Conservation (phyloP, 2,888 invertebrate genomes). For the Amorpha juglandis region DNA sequence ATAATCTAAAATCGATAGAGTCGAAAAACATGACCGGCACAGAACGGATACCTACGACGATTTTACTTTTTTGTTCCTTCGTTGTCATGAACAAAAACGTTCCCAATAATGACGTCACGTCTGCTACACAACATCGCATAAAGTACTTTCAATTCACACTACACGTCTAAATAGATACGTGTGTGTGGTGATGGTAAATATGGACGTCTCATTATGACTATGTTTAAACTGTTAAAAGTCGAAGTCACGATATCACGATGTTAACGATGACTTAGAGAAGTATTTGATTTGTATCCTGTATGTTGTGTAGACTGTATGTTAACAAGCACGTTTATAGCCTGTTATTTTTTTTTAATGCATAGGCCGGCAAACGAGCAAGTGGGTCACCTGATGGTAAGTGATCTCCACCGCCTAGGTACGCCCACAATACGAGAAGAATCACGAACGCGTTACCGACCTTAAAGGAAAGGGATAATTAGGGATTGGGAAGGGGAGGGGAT, state of each 20-base stretch:
- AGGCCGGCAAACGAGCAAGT: no score
- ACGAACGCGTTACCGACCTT: no score
- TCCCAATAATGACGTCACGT: neutral
- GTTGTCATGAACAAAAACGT: neutral
- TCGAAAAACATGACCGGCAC: no score
- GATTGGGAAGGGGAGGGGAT: no score
- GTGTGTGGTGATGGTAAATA: slow-evolving; percentile 10
- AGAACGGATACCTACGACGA: no score
- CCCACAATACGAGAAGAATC: no score
- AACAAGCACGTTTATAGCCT: neutral
- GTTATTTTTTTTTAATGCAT: no score
- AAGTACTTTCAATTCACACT: slow-evolving; percentile 15
- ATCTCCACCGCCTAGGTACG: no score
- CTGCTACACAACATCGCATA: neutral
- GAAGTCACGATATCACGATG: slow-evolving; percentile 21
- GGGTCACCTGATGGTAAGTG: no score
- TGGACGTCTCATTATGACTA: slow-evolving; percentile 11
- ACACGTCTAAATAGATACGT: slow-evolving; percentile 5
- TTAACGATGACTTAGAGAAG: neutral
- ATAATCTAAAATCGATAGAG: no score
- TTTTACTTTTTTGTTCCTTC: neutral
- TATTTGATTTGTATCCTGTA: neutral
- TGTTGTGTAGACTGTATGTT: neutral
- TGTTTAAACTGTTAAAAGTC: slow-evolving; percentile 17
- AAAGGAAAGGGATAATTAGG: no score